Evolutionary conservation across 1,140 invertebrate genomes (phyloP), one percentile per base, ranked within the genome.

Genomic region (Drosophila setifemur): DNA sequence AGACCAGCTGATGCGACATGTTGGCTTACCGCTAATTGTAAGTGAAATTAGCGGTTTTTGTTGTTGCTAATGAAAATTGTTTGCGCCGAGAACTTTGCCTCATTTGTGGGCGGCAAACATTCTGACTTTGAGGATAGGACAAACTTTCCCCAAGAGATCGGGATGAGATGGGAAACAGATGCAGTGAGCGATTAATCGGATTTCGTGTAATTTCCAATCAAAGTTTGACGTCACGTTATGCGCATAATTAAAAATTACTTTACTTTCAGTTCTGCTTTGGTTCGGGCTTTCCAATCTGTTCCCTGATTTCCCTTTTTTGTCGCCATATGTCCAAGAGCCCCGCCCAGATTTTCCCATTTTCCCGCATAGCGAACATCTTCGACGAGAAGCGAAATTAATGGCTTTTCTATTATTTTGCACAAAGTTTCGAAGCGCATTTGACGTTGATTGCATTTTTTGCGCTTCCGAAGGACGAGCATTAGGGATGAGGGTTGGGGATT

Each of bases 301-400:
- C 25, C 5, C 7, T n/a, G 9, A n/a, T 23, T 47, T 4, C 49
- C 3, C 8, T 14, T 3, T 25, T 53, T 26, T 55, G 50, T 45
- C 44, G 67, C 67, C 67, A 70, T 71, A 71, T 70, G 67, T 60
- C 50, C 64, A n/a, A n/a, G 23, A 21, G 44, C 43, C 53, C 58
- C 57, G 19, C 50, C 25, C 55, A 58, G 18, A n/a, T 29, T n/a
- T n/a, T 29, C 25, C 25, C 35, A 4, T 21, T 50, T 29, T 29
- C 16, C 33, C 11, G 14, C 33, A 44, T 31, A 54, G 33, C 54
- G 49, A 66, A 60, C 55, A 72, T 85, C 79, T 85, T 85, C 74
- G 81, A 85, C 81, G 81, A 82, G 75, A 85, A 85, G 81, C 79
- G 79, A 85, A 85, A 85, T 85, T 85, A 85, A 85, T 85, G 79